phyloP scores from a whole-genome alignment of 1,140 invertebrate species.

The Hesperophylax magnus region DNA sequence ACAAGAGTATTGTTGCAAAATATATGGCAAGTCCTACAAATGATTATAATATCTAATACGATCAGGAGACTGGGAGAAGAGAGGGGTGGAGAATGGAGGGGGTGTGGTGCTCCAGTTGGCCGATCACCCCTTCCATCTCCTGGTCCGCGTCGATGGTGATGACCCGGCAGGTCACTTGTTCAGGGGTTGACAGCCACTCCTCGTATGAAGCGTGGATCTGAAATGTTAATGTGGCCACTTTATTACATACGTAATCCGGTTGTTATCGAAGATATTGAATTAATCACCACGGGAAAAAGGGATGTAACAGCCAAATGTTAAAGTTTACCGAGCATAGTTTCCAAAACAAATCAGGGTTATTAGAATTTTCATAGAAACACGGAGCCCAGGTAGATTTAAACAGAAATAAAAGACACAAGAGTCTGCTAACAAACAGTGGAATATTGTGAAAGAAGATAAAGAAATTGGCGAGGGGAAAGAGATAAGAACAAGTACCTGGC shows the following conservation, averaged over 20 bases:
- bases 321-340: background rate
- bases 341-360: background rate
- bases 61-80: too few species aligned
- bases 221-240: conserved; percentile 24
- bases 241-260: too few species aligned
- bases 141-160: conserved; percentile 67
- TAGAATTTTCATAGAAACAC: background rate
- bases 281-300: too few species aligned
- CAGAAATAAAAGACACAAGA: background rate
- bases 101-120: conserved; percentile 64
- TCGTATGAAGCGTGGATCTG: conserved; percentile 69
- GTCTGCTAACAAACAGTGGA: background rate
- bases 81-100: conserved; percentile 61
- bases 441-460: background rate
- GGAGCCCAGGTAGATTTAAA: background rate
- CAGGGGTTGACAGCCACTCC: conserved; percentile 64
- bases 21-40: too few species aligned
- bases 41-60: too few species aligned
- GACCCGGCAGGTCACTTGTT: conserved; percentile 64
- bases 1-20: too few species aligned
- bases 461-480: background rate
- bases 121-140: conserved; percentile 60
- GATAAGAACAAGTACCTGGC: too few species aligned
- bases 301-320: background rate
- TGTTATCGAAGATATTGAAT: too few species aligned